These are phyloP conservation scores for Cassiopea andromeda DNA, from an alignment of 30 jellyfish, hydroid and myxozoan genomes.

Conservation along the genomic window DNA sequence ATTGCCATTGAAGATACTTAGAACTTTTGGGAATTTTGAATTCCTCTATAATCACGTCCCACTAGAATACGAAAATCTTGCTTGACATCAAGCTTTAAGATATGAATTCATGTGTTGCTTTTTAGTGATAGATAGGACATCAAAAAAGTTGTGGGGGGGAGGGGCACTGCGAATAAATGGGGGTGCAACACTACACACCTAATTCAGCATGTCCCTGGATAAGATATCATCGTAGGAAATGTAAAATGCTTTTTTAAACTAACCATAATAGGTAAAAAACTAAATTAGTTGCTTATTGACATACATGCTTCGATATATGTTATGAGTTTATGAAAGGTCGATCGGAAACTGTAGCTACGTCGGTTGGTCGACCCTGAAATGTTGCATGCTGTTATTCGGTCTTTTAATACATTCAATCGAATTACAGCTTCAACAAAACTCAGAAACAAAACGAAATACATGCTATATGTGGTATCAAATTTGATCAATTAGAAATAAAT, in stretches of 20 bases:
- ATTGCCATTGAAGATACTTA: too few relatives aligned
- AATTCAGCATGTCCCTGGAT: background rate
- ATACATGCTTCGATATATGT: background rate
- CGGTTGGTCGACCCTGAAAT: conserved; percentile 52
- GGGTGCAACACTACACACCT: too few relatives aligned
- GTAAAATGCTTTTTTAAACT: background rate
- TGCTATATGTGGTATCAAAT: background rate
- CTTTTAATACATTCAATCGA: conserved; percentile 66
- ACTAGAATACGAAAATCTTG: too few relatives aligned
- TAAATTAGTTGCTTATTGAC: background rate
- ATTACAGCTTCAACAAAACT: background rate
- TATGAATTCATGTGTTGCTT: too few relatives aligned
- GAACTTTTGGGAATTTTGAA: too few relatives aligned
- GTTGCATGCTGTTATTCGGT: conserved; percentile 29
- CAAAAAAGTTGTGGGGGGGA: too few relatives aligned
- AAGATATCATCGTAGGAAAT: background rate
- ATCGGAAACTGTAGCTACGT: conserved; percentile 73
- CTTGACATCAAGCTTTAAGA: too few relatives aligned
- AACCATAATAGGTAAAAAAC: too few relatives aligned
- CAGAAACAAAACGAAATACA: background rate
- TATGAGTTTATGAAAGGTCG: conserved; percentile 38
- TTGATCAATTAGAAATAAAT: too few relatives aligned
- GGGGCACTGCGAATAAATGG: too few relatives aligned
- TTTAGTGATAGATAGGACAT: too few relatives aligned
- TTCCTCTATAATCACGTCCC: too few relatives aligned